Conservation (phyloP, 2,888 invertebrate species). For the Drosophila vallismaia region DNA sequence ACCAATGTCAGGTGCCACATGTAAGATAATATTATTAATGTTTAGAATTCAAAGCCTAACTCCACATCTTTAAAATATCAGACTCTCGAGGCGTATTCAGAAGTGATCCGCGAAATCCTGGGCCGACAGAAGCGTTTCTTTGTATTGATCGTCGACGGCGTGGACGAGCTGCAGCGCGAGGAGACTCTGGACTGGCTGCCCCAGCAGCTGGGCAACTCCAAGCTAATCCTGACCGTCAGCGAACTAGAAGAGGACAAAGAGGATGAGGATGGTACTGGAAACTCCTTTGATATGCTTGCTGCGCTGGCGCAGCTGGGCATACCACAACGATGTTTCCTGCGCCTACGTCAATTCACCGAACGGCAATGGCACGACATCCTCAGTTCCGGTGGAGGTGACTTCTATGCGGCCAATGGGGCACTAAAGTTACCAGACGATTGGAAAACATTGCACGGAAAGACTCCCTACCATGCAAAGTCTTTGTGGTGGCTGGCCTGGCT, state of each 20-base stretch:
- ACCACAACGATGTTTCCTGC: constrained; percentile 79
- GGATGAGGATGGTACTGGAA: constrained; percentile 28
- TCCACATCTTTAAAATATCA: constrained; percentile 74
- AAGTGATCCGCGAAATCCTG: constrained; percentile 84
- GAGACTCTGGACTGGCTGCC: constrained; percentile 90
- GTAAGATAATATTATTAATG: constrained; percentile 82
- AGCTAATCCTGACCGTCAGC: constrained; percentile 88
- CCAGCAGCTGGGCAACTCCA: constrained; percentile 88
- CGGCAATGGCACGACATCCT: constrained; percentile 83
- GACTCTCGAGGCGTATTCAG: constrained; percentile 90
- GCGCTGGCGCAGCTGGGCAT: constrained; percentile 76
- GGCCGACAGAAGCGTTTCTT: constrained; percentile 85
- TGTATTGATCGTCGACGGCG: constrained; percentile 90
- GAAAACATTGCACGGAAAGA: constrained; percentile 79
- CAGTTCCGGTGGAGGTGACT: constrained; percentile 82
- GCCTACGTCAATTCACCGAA: constrained; percentile 80
- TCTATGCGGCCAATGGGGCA: constrained; percentile 82
- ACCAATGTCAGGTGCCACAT: constrained; percentile 87
- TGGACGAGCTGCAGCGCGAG: constrained; percentile 86
- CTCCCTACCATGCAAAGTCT: constrained; percentile 84
- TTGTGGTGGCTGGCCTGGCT: constrained; percentile 87
- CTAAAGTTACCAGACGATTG: constrained; percentile 81
- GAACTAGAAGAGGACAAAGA: constrained; percentile 57
- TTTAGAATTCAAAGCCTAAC: background rate
- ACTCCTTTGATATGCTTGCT: constrained; percentile 65